phyloP scores from a whole-genome alignment of 2,113 vertebrate species.

The Zingel zingel region DNA sequence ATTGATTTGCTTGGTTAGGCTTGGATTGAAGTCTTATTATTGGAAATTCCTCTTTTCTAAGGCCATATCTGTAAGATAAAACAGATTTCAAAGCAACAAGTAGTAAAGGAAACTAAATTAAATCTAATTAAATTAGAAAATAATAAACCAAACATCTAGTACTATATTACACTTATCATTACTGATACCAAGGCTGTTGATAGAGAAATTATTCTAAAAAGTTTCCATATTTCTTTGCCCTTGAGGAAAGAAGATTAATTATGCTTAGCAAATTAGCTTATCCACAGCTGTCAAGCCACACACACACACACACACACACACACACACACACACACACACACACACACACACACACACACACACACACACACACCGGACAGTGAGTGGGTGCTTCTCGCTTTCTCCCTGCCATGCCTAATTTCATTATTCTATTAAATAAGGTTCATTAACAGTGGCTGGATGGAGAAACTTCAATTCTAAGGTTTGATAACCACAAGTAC shows the following conservation, averaged over 20 bases:
- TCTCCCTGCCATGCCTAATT: constrained; percentile 65
- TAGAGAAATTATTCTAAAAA: constrained; percentile 22
- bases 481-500: constrained; percentile 46
- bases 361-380: constrained; percentile 34
- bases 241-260: constrained; percentile 76
- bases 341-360: constrained; percentile 30
- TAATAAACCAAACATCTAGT: background rate
- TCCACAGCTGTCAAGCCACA: constrained; percentile 74
- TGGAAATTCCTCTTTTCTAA: no score
- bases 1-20: no score
- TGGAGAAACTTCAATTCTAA: constrained; percentile 25
- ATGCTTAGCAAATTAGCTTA: constrained; percentile 73
- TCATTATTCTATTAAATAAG: constrained; percentile 78
- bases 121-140: background rate
- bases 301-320: constrained; percentile 3
- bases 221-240: constrained; percentile 67
- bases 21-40: no score
- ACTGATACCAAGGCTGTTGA: background rate
- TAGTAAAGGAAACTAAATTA: no score
- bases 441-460: constrained; percentile 61
- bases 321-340: constrained; percentile 17
- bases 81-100: no score
- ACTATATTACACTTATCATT: constrained; percentile 1
- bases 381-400: constrained; percentile 29
- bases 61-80: no score